Percentiles rank a stretch among this genome's conserved stretches.
Evolutionary conservation across 2,113 vertebrate genomes (phyloP).

Genomic region (Lanius ludovicianus): DNA sequence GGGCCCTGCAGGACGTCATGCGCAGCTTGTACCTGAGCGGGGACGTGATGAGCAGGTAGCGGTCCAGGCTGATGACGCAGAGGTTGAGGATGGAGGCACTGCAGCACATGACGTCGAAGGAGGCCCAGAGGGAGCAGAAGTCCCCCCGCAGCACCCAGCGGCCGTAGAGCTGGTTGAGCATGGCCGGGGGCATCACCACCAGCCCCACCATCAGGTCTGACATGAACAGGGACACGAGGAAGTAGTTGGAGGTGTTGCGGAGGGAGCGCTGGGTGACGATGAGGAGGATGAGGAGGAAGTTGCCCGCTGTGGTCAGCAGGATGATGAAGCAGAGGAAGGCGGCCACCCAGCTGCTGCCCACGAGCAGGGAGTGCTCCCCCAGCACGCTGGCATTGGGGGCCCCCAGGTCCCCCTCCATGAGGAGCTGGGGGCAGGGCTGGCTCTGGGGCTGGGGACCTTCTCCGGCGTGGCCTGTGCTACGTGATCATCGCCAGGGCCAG

Average conservation of each 20-base stretch:
- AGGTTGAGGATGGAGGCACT: slow-evolving; percentile 98
- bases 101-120: slow-evolving; percentile 98
- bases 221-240: slow-evolving; percentile 94
- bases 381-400: slow-evolving; percentile 14
- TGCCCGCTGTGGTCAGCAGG: slow-evolving; percentile 84
- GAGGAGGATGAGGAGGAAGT: slow-evolving; percentile 87
- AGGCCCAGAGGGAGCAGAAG: slow-evolving; percentile 92
- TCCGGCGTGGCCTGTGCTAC: neutral
- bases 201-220: slow-evolving; percentile 96
- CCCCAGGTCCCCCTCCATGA: slow-evolving; percentile 28
- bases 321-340: slow-evolving; percentile 88
- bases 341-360: slow-evolving; percentile 82
- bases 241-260: slow-evolving; percentile 95
- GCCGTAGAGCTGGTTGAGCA: slow-evolving; percentile 92
- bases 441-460: neutral
- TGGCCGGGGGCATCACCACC: slow-evolving; percentile 97
- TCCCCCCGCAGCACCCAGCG: slow-evolving; percentile 86
- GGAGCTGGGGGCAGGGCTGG: neutral
- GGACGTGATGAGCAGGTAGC: slow-evolving; percentile 95
- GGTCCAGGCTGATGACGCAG: slow-evolving; percentile 94
- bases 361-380: slow-evolving; percentile 30
- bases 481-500: neutral
- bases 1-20: slow-evolving; percentile 87
- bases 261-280: slow-evolving; percentile 90
- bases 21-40: slow-evolving; percentile 93